A percentile compares a stretch with the other conserved stretches of the same genome.
phyloP scores from a whole-genome alignment of 2,888 invertebrate species.

The Catocala fraxini region DNA sequence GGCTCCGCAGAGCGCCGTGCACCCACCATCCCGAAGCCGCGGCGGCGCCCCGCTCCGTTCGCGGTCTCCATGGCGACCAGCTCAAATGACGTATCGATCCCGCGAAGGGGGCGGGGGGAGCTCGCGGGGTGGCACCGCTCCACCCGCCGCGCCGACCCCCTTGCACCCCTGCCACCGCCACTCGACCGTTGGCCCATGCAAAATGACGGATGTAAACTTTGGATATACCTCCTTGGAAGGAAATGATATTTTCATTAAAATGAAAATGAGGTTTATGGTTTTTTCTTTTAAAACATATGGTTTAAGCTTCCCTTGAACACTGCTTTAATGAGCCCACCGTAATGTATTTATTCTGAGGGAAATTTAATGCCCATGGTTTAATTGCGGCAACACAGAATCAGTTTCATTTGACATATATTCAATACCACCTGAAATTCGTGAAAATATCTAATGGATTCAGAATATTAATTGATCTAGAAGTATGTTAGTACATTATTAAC shows the following conservation, averaged over 20 bases:
- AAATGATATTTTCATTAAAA: slow-evolving; percentile 87
- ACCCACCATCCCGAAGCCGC: slow-evolving; percentile 78
- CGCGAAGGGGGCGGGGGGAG: slow-evolving; percentile 76
- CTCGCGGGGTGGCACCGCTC: slow-evolving; percentile 83
- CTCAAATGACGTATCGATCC: slow-evolving; percentile 88
- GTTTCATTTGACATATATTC: not conserved
- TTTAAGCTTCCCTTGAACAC: slow-evolving; percentile 25
- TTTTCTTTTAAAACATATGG: slow-evolving; percentile 56
- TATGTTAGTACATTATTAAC: not conserved
- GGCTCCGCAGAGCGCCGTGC: slow-evolving; percentile 76
- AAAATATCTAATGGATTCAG: no score
- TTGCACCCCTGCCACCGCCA: slow-evolving; percentile 78
- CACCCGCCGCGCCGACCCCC: slow-evolving; percentile 79
- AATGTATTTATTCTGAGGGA: slow-evolving; percentile 19
- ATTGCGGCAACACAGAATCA: slow-evolving; percentile 6
- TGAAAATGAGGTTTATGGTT: slow-evolving; percentile 81
- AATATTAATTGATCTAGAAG: no score
- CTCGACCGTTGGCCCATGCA: slow-evolving; percentile 87
- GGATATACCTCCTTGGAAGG: slow-evolving; percentile 86
- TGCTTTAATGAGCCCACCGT: slow-evolving; percentile 25
- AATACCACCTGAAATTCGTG: no score
- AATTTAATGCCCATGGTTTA: slow-evolving; percentile 13
- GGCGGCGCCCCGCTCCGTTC: slow-evolving; percentile 86
- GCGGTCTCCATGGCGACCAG: slow-evolving; percentile 88
- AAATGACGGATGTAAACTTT: slow-evolving; percentile 88